phyloP scores from a whole-genome alignment of 2,797 vertebrate species.

The Poeciliopsis gracilis region DNA sequence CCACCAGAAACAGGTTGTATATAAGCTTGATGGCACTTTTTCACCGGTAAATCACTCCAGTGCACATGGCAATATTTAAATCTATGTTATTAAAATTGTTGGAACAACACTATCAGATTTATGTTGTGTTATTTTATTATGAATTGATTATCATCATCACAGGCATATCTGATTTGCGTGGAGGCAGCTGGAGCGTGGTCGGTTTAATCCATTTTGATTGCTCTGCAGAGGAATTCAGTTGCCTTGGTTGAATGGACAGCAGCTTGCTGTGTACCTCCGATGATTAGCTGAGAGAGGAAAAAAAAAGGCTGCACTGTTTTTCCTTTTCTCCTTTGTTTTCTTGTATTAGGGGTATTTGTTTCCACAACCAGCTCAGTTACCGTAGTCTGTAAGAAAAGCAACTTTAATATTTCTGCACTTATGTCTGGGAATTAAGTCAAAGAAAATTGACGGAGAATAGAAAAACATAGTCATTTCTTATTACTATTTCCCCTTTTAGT shows the following conservation, averaged over 20 bases:
- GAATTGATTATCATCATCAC: conserved; percentile 82
- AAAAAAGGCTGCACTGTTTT: conserved; percentile 32
- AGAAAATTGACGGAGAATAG: conserved; percentile 10
- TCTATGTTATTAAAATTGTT: conserved; percentile 84
- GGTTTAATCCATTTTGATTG: conserved; percentile 83
- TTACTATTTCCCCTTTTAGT: conserved; percentile 31
- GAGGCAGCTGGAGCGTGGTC: conserved; percentile 70
- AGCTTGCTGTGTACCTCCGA: conserved; percentile 51
- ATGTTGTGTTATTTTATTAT: conserved; percentile 82
- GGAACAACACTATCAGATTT: conserved; percentile 83
- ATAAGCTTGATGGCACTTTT: conserved; percentile 82
- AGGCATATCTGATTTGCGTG: conserved; percentile 77
- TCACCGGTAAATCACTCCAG: conserved; percentile 82
- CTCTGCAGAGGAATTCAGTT: conserved; percentile 74
- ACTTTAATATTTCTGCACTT: conserved; percentile 4
- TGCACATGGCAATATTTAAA: conserved; percentile 83
- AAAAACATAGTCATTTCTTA: conserved; percentile 3
- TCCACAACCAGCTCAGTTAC: conserved; percentile 18
- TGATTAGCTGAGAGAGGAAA: conserved; percentile 59
- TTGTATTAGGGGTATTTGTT: conserved; percentile 16
- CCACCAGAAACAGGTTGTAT: conserved; percentile 78
- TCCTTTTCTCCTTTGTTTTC: conserved; percentile 26
- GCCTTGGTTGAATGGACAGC: conserved; percentile 70
- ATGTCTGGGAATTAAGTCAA: conserved; percentile 3
- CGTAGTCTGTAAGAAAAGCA: conserved; percentile 6